Evolutionary conservation across 2,113 vertebrate genomes (phyloP), one percentile per base, ranked within the genome.

Genomic region (Calyptommatus sinebrachiatus): DNA sequence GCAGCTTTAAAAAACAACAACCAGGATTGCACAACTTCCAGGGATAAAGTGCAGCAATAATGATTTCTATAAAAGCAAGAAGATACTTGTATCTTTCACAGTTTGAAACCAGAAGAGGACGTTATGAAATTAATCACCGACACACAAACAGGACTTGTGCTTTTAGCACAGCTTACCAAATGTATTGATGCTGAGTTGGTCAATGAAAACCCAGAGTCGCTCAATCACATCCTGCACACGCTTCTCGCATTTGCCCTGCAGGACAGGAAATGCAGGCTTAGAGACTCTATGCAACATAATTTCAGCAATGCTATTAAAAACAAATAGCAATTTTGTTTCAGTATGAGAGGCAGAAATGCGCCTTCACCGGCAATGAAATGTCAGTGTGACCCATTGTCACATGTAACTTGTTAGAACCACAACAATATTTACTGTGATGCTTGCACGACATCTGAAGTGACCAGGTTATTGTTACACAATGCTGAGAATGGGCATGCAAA

Each of bases 121-220:
- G 50, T 7, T 20, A 53, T 62, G 5, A 26, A 62, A 62, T 62
- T 7, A 22, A 24, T 22, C 61, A 62, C 21, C 7, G 61, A 8
- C 21, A 22, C 3, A 24, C 24, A 22, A 6, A 1, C 9, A 24
- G 6, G 21, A 62, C 6, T 28, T 31, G 12, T 11, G 75, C 61
- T 70, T 75, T n/a, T 69, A 73, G 4, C 0, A 11, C 45, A 24
- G 84, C 94, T 93, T 93, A 99, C 98, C 95, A 20, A 99, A 98
- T 35, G 97, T 99, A 80, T 99, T 99, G 87, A 99, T 99, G 91
- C 98, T 96, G 82, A 99, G 93, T 76, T 99, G 96, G 90, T 99
- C 98, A n/a, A 99, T 99, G 86, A 99, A 99, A 90, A 98, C 97
- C 98, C 98, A 99, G 79, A 99, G 92, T 63, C 98, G 94, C 87